Evolutionary conservation across 2,113 vertebrate species (phyloP), one percentile per base, ranked within the genome.

Genomic region (Hirundichthys speculiger): DNA sequence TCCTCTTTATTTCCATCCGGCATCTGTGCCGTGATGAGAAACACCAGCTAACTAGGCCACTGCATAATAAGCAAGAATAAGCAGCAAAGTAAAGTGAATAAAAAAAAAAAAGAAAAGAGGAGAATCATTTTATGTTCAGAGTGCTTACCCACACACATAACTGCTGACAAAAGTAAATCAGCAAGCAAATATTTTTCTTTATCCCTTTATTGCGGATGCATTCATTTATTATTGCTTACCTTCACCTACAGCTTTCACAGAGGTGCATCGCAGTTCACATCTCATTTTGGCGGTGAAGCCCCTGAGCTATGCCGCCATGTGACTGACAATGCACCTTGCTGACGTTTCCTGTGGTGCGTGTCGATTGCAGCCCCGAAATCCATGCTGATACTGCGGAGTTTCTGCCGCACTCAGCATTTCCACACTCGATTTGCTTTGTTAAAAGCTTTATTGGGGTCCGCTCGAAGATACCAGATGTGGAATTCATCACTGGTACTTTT

Each of bases 31-130:
- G 67, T 73, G 82, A 87, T 86, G 85, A 88, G 83, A 86, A 88
- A 86, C 85, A 82, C 73, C 79, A 54, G 76, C 85, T 88, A 90
- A 90, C 84, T 91, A 89, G 88, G 89, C 75, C 89, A 89, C 84
- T 80, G 90, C 90, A 88, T 90, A 89, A 87, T 90, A 87, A 89
- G 88, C 84, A 77, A 80, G 82, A 87, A 80, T 77, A 86, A n/a
- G 77, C 80, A 79, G 80, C 51, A 69, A 80, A 84, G 78, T 52
- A 45, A 74, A 69, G 80, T 49, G 54, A 72, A 65, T 34, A 46
- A 0, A 54, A 69, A 78, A 48, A 42, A 45, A 7, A 40, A 42
- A 42, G 49, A 13, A 40, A 41, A 45, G 22, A 52, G 15, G 42
- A 71, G 81, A 71, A 61, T 79, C 46, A 12, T 68, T 71, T 80